phyloP scores from a whole-genome alignment of 2,888 invertebrate genomes.

The Drosophila paranaensis region DNA sequence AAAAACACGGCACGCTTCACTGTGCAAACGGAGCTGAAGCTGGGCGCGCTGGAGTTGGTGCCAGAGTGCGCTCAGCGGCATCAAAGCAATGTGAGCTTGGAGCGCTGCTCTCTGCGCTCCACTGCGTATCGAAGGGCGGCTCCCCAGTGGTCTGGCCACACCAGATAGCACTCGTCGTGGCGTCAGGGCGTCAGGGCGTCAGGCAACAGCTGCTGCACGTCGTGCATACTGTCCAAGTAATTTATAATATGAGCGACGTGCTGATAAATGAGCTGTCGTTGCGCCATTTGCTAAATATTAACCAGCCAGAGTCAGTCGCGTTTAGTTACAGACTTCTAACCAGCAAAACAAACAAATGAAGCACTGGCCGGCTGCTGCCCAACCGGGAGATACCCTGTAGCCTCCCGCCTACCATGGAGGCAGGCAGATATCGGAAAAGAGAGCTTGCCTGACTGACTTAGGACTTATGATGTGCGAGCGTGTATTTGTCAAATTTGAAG shows the following conservation, averaged over 20 bases:
- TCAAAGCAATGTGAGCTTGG: slow-evolving; percentile 27
- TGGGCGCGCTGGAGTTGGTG: slow-evolving; percentile 2
- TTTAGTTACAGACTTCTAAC: slow-evolving; percentile 34
- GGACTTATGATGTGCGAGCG: neutral
- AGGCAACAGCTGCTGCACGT: slow-evolving; percentile 57
- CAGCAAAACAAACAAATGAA: slow-evolving; percentile 6
- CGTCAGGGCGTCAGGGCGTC: neutral
- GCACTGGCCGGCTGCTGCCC: neutral
- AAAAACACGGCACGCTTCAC: slow-evolving; percentile 61
- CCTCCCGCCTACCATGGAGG: neutral
- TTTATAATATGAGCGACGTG: slow-evolving; percentile 59
- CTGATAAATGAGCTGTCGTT: slow-evolving; percentile 64
- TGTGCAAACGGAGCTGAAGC: slow-evolving; percentile 40
- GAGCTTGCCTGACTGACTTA: neutral
- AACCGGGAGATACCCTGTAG: neutral
- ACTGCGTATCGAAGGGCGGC: slow-evolving; percentile 57
- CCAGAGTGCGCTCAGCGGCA: slow-evolving; percentile 19
- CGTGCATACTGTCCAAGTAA: slow-evolving; percentile 55
- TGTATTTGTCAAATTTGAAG: slow-evolving; percentile 4
- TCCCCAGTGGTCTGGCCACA: slow-evolving; percentile 38
- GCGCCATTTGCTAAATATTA: slow-evolving; percentile 60
- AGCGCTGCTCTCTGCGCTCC: slow-evolving; percentile 36
- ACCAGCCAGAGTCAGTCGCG: slow-evolving; percentile 41
- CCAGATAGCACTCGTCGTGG: slow-evolving; percentile 33
- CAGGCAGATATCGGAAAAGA: neutral